A percentile compares a stretch with the other conserved stretches of the same genome.
Conservation (phyloP, 2,113 vertebrate genomes). For the Rhynchomys soricoides region DNA sequence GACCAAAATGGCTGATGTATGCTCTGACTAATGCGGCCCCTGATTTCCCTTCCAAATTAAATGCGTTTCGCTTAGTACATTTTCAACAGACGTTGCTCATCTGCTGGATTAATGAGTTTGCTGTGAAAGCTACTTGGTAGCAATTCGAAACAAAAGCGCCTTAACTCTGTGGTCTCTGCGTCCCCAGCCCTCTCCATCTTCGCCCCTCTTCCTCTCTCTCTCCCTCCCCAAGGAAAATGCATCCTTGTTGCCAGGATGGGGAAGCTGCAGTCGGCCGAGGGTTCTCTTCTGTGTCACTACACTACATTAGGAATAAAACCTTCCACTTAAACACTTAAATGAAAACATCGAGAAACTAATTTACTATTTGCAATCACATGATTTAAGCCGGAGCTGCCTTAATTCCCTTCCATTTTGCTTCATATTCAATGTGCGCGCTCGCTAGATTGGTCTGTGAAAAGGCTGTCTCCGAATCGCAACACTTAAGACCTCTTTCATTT, state of each 20-base stretch:
- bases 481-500: conserved; percentile 99
- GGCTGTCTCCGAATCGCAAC: conserved; percentile 97
- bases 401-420: conserved; percentile 97
- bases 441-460: conserved; percentile 99
- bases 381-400: conserved; percentile 98
- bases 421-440: conserved; percentile 97
- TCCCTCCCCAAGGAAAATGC: conserved; percentile 82
- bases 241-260: neutral
- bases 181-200: conserved; percentile 63
- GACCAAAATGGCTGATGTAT: conserved; percentile 25
- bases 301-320: conserved; percentile 97
- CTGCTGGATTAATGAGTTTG: conserved; percentile 88
- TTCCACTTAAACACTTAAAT: conserved; percentile 99
- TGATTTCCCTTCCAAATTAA: conserved; percentile 80
- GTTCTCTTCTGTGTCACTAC: conserved; percentile 92
- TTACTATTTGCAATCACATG: conserved; percentile 99
- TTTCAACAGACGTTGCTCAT: conserved; percentile 89
- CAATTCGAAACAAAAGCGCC: conserved; percentile 87
- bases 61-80: conserved; percentile 85
- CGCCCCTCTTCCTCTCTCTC: conserved; percentile 75
- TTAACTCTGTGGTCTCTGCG: conserved; percentile 63
- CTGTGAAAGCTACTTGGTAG: conserved; percentile 85
- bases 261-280: conserved; percentile 79
- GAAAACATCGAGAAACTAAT: conserved; percentile 99
- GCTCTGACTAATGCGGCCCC: conserved; percentile 76